Conservation (phyloP, 2,113 vertebrate species). For the Phoenicopterus ruber region DNA sequence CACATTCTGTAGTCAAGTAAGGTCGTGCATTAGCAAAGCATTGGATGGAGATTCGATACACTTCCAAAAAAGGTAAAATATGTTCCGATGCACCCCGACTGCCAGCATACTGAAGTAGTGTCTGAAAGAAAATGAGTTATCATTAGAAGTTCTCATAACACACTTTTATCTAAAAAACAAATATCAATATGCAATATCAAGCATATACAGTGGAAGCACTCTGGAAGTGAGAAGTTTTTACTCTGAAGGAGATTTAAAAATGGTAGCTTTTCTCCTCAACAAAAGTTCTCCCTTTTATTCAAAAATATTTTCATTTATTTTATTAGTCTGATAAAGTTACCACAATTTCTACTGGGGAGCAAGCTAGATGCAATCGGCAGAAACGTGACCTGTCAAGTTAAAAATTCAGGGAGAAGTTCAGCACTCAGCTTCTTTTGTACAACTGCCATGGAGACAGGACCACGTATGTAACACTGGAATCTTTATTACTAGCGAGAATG, state of each 20-base stretch:
- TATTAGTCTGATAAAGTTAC: neutral
- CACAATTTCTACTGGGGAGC: neutral
- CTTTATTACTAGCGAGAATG: neutral
- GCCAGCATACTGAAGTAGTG: conserved; percentile 91
- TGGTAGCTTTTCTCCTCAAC: neutral
- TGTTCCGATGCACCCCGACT: conserved; percentile 93
- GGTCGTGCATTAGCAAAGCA: conserved; percentile 93
- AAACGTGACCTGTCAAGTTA: neutral
- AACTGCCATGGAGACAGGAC: neutral
- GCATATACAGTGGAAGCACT: neutral
- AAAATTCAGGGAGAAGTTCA: neutral
- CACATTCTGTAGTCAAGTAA: conserved; percentile 91
- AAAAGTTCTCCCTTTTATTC: neutral
- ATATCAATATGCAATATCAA: neutral
- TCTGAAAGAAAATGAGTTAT: conserved; percentile 74
- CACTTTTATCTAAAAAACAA: neutral
- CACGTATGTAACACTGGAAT: neutral
- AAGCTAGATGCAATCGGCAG: neutral
- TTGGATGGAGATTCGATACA: conserved; percentile 94
- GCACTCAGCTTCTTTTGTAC: neutral
- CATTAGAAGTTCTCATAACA: neutral
- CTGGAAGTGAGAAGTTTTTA: neutral
- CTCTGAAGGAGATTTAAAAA: neutral
- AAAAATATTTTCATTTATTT: neutral
- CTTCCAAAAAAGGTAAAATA: conserved; percentile 89